These are phyloP conservation scores for Panthera leo DNA, from an alignment of 2,113 vertebrate species.

Conservation along the genomic window DNA sequence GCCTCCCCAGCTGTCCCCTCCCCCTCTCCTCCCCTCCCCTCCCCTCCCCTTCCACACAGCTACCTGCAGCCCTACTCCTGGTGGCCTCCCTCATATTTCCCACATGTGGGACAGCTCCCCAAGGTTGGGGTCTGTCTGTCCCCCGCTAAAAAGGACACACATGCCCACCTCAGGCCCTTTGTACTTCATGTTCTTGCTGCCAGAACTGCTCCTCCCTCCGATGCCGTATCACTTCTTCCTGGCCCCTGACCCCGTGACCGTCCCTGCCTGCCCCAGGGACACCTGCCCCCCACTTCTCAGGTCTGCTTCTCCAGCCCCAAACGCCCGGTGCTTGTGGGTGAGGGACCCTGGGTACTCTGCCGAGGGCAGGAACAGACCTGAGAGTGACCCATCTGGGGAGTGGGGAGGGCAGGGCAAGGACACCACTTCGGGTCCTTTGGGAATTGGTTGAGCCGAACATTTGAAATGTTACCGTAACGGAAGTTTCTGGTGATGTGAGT, in stretches of 20 bases:
- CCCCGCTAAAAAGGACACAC: background rate
- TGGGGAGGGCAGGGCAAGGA: background rate
- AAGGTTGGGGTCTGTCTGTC: background rate
- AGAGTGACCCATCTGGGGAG: fast-evolving
- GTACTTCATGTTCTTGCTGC: background rate
- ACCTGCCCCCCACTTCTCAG: background rate
- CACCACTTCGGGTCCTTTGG: fast-evolving
- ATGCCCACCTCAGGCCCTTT: background rate
- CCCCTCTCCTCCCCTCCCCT: no score
- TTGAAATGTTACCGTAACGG: no score
- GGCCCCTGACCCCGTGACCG: fast-evolving
- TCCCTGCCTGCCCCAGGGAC: background rate
- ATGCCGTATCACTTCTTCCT: fast-evolving
- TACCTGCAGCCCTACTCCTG: no score
- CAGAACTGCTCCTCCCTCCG: background rate
- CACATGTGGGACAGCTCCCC: background rate
- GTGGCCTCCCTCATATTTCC: background rate
- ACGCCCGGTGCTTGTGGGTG: fast-evolving
- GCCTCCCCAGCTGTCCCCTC: background rate
- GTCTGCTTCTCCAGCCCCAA: background rate
- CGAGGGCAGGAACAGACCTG: background rate
- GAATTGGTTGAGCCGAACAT: fast-evolving
- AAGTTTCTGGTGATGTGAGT: fast-evolving
- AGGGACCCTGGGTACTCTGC: background rate
- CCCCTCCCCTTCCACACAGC: background rate